Evolutionary conservation across 2,797 vertebrate species (phyloP).

Genomic region (Sphenodon punctatus): DNA sequence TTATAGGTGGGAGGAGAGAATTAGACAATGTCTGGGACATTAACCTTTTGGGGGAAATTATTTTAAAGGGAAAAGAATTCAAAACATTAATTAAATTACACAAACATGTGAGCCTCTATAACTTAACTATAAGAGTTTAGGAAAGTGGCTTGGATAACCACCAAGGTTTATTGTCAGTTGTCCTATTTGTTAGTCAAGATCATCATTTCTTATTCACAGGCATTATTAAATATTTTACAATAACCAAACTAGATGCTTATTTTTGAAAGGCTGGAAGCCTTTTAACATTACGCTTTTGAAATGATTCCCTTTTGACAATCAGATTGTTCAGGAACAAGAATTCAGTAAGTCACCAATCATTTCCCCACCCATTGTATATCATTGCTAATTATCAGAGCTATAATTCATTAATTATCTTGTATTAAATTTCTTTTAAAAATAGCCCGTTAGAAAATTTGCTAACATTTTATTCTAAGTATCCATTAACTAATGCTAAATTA

Average conservation of each 20-base stretch:
- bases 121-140: not conserved
- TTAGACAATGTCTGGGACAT: not conserved
- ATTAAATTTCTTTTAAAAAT: slow-evolving; percentile 42
- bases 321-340: slow-evolving; percentile 12
- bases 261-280: not conserved
- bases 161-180: not conserved
- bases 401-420: slow-evolving; percentile 20
- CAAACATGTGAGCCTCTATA: not conserved
- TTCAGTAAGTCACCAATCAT: slow-evolving; percentile 25
- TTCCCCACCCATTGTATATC: not conserved
- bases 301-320: not conserved
- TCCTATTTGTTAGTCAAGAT: not conserved
- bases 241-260: not conserved
- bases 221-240: not conserved
- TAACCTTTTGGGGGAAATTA: not conserved
- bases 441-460: slow-evolving; percentile 31
- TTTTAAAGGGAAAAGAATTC: not conserved
- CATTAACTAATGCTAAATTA: slow-evolving; percentile 35
- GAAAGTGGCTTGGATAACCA: not conserved
- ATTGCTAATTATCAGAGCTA: not conserved
- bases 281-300: not conserved
- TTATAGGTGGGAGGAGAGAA: not conserved
- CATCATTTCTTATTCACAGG: not conserved
- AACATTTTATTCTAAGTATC: slow-evolving; percentile 40
- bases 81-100: not conserved